A percentile compares a stretch with the other conserved stretches of the same genome.
Conservation (phyloP, 2,888 invertebrate species). For the Torymus auratus region DNA sequence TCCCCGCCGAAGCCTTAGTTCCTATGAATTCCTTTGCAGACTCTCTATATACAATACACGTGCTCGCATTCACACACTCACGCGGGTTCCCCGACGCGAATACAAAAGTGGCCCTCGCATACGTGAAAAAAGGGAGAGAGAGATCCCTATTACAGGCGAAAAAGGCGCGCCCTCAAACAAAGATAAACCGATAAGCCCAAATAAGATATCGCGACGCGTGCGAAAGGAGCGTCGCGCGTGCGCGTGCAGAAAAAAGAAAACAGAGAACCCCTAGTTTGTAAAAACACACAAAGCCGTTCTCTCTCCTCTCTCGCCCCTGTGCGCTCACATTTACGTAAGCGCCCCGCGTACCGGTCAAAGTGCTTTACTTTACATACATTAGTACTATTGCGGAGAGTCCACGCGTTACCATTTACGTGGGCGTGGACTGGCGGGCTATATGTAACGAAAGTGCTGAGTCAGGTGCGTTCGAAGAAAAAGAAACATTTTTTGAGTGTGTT, state of each 20-base stretch:
- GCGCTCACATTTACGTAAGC: conserved; percentile 57
- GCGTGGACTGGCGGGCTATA: neutral
- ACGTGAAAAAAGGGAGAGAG: neutral
- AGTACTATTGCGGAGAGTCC: conserved; percentile 37
- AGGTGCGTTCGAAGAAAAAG: conserved; percentile 5
- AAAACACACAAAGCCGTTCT: conserved; percentile 53
- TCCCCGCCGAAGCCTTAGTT: conserved; percentile 2
- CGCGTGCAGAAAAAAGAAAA: too few species aligned
- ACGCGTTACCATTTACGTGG: neutral
- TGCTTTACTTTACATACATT: conserved; percentile 60
- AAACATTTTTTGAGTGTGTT: conserved; percentile 23
- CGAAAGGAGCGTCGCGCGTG: neutral
- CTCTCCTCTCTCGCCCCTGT: conserved; percentile 34
- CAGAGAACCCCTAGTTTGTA: conserved; percentile 40
- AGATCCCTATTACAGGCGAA: neutral
- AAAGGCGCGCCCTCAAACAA: conserved; percentile 30
- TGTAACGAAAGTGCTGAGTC: conserved; percentile 19
- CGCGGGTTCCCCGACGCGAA: conserved; percentile 31
- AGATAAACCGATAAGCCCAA: conserved; percentile 55
- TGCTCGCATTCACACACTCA: neutral
- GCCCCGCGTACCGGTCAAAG: conserved; percentile 55
- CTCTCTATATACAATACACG: neutral
- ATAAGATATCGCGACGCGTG: conserved; percentile 53
- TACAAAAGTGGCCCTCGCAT: conserved; percentile 41
- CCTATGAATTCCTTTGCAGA: conserved; percentile 24